Base-by-base conservation (phyloP, 2,888 invertebrate species). In the Kryphioiulus occultus region DNA sequence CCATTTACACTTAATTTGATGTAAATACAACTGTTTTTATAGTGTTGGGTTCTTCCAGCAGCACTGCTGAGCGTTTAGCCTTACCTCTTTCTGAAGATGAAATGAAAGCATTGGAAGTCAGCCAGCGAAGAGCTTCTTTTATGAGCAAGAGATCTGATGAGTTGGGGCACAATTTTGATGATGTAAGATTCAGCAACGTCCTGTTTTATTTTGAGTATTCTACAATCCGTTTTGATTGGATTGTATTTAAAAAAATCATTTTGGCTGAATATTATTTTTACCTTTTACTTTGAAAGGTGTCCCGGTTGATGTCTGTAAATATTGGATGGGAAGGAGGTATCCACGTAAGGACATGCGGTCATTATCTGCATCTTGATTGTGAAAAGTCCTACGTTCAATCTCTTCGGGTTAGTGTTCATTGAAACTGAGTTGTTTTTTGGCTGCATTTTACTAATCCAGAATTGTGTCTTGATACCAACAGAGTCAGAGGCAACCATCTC, bases 291-390 rank as follows among this genome's bases (percentile, higher is more conserved):
- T 91, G 91, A 91, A 91, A 94, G 94, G 94, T 95, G 90, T 96
- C 96, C 0, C 96, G 96, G 96, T 94, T 96, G 91, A 92, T 95
- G 68, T 95, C 95, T 1, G 94, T 96, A 88, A 96, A 95, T 91
- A 94, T 95, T 90, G 96, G 96, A 4, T 96, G 96, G 95, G 96
- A 96, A 92, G 96, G 97, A 89, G 98, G 98, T 87, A 96, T 98
- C 87, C 96, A 97, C 92, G 96, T 97, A 87, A 96, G 96, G 92
- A 97, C 98, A 0, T 99, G 99, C 93, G 99, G 99, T 0, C 99
- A 99, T 93, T 97, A 98, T 92, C 94, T 99, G 88, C 99, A 99
- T 93, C 94, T 98, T 90, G 96, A 96, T 91, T 99, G 99, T 92
- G 95, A 98, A 91, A 95, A 96, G 91, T 95, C 97, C 0, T 99